Base-by-base conservation (phyloP, 2,888 invertebrate genomes). In the Caenorhabditis macrosperma region DNA sequence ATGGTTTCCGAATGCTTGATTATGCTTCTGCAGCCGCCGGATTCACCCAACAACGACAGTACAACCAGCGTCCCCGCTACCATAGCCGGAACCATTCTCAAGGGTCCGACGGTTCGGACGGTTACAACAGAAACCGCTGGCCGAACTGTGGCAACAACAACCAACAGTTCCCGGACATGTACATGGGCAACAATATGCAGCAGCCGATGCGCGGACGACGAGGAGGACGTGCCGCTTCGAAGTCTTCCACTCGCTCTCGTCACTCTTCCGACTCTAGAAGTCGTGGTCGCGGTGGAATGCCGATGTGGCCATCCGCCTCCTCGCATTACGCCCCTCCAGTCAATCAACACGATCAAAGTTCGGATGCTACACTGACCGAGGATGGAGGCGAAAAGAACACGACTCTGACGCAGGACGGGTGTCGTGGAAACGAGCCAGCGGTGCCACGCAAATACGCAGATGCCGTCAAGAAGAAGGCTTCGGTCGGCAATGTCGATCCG, bases 391-490 rank as follows among this genome's bases (percentile, higher is more conserved):
- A 48, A 1, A 50, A 57, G 26, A 44, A 48, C 30, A 24, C 52
- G 3, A 44, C 59, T 10, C 7, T 64, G 22, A 64, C 59, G 24
- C 15, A 1, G 15, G 44, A 59, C 35, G 44, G 41, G 41, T 60
- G 46, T 48, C 41, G 33, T 24, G 44, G 17, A 30, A 50, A 26
- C 9, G 26, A 50, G 26, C 46, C 46, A 15, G 26, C 17, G 28
- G 44, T 52, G 6, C 52, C 68, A 3, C 35, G 55, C 15, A 68
- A 48, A 57, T 78, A 78, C 20, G 71, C 78, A 3, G 78, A 78
- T 48, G 78, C 66, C 10, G 78, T 78, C 5, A 78, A 78, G 33
- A 77, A 61, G 57, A 77, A 68, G 48, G 52, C 75, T 33, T 55
- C 64, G 15, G 46, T 54, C 26, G 41, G 28, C 1, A 15, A 22